Evolutionary conservation across 2,113 vertebrate species (phyloP), one percentile per base, ranked within the genome.

Genomic region (Onychostoma macrolepis): DNA sequence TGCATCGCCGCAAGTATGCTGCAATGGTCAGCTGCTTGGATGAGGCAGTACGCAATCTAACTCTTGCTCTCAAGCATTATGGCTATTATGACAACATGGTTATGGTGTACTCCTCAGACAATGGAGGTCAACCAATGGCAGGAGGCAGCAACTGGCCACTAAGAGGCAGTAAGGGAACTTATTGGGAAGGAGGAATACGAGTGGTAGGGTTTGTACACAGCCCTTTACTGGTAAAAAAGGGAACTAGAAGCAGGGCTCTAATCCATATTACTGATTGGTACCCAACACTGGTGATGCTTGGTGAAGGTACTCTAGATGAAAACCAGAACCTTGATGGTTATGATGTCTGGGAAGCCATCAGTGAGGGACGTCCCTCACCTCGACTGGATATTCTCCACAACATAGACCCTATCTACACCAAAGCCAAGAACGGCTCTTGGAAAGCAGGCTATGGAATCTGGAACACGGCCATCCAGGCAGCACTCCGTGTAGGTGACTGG

Each of bases 211-310:
- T 99, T 80, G 98, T 99, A 83, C 98, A 99, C 65, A 99, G 98
- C 78, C 97, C 98, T 0, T 93, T 99, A 67, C 93, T 99, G 89
- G 94, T 95, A 85, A 97, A 95, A 84, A 98, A 96, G 91, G 97
- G 98, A 0, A 96, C 96, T 0, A 94, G 96, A 71, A 99, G 97
- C 88, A 96, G 92, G 79, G 97, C 96, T 84, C 95, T 99, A 6
- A 95, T 99, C 72, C 98, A 99, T 91, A 99, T 99, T 90, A 99
- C 98, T 0, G 98, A 99, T 93, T 99, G 98, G 98, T 99, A 97
- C 89, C 98, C 98, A 19, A 99, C 98, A 4, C 89, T 99, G 92
- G 95, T 99, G 82, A 96, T 96, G 0, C 94, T 99, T 91, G 98
- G 96, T 0, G 97, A 97, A 88, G 98, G 97, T 10, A 96, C 95